These are phyloP conservation scores for Callyntrura sp. DNA, from an alignment of 2,888 invertebrate genomes.

Conservation along the genomic window DNA sequence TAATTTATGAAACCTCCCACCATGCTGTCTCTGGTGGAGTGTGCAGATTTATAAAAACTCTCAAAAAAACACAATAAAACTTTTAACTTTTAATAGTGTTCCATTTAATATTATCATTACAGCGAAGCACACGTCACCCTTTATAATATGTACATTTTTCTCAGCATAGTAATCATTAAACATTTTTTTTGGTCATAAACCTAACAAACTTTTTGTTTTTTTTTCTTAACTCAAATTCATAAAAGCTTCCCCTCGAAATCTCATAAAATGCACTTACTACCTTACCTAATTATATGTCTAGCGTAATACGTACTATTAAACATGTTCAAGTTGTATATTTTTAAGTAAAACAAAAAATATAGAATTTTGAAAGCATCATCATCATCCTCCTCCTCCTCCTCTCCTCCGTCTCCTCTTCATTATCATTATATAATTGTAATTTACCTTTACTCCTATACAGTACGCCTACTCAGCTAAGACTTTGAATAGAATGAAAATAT, in stretches of 20 bases:
- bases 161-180: background rate
- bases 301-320: background rate
- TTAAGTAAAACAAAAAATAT: background rate
- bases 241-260: conserved; percentile 23
- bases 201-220: background rate
- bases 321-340: background rate
- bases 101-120: background rate
- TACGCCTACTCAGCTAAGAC: background rate
- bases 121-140: background rate
- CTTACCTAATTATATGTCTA: background rate
- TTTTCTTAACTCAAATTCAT: background rate
- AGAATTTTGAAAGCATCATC: conserved; percentile 1
- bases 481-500: background rate
- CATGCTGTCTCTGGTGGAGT: background rate
- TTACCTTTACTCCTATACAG: no score
- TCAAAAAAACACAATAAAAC: no score
- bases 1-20: background rate
- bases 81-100: no score
- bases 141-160: background rate
- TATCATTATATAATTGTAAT: background rate
- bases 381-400: background rate
- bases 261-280: background rate
- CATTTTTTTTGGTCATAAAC: background rate
- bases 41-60: no score
- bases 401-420: background rate